Evolutionary conservation across 2,888 invertebrate genomes (phyloP), one percentile per base, ranked within the genome.

Genomic region (Cheilosia grossa): DNA sequence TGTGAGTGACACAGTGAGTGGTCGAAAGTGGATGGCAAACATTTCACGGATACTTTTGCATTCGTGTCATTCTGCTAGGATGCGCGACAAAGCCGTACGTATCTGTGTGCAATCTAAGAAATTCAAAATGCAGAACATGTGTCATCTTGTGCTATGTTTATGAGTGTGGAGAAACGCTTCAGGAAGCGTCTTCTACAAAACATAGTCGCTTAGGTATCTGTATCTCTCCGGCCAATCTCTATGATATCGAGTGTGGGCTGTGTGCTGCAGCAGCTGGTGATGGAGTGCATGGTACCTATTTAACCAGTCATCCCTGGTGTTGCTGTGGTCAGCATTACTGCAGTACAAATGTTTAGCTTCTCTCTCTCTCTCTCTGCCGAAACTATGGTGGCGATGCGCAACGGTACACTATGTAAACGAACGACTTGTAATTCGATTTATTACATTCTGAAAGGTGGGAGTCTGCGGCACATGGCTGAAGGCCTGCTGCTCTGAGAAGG

Each of bases 71-170:
- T 66, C 9, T 10, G 63, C 7, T 19, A 40, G 53, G 44, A 72
- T 61, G 24, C 61, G 33, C n/a, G 24, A 21, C 6, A 24, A 17
- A 33, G 15, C 5, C 42, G 53, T 75, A 79, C 42, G 40, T 83
- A 79, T 83, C 83, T 74, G 59, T 66, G 47, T 6, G 6, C 53
- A 83, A 37, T 83, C 83, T 79, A 42, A 53, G 51, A 83, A 79
- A 79, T 83, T 79, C 64, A 79, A 83, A 83, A 83, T 83, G 83
- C 83, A 79, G 70, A 83, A 83, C 83, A 83, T 83, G 83, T 83
- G 83, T 83, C 79, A 83, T 79, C 80, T 75, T 70, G 66, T 66
- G 70, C 58, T 64, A 42, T 64, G 63, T 61, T 44, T 44, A 58
- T 63, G 61, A 40, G 58, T 67, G 47, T 66, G 54, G 58, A 81